A percentile compares a stretch with the other conserved stretches of the same genome.
Evolutionary conservation across 2,113 vertebrate species (phyloP).

Genomic region (Tenebrosternarchus preto): DNA sequence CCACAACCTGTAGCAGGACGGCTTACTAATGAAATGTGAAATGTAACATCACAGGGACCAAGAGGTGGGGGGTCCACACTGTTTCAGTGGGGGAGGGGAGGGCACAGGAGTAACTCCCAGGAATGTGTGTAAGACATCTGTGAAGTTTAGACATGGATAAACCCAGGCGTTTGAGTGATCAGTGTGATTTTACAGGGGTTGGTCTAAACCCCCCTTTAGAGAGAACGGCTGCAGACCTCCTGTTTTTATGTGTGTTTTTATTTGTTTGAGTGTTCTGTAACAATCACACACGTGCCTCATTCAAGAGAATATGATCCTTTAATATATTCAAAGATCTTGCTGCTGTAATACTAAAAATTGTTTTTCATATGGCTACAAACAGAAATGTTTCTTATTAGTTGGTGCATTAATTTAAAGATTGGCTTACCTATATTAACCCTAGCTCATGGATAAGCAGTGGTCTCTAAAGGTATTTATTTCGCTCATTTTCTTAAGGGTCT

Average conservation of each 20-base stretch:
- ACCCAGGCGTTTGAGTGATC: conserved; percentile 47
- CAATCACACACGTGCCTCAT: not conserved
- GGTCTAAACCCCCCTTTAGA: not conserved
- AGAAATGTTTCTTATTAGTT: not conserved
- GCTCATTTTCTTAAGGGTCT: not conserved
- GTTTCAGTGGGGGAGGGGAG: conserved; percentile 42
- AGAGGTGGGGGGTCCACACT: conserved; percentile 19
- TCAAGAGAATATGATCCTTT: conserved; percentile 8
- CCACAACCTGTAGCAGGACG: not conserved
- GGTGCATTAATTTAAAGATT: too few species aligned
- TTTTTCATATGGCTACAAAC: not conserved
- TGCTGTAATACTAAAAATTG: not conserved
- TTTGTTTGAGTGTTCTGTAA: not conserved
- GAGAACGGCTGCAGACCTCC: too few species aligned
- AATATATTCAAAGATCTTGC: not conserved
- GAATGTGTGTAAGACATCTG: conserved; percentile 72
- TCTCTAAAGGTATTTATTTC: too few species aligned
- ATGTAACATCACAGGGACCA: not conserved
- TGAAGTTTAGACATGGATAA: conserved; percentile 55
- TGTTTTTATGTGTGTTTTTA: too few species aligned
- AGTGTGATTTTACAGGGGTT: not conserved
- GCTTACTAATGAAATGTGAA: not conserved
- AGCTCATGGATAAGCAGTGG: too few species aligned
- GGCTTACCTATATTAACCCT: too few species aligned
- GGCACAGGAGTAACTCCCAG: conserved; percentile 61